phyloP scores from a whole-genome alignment of 2,888 invertebrate genomes.

The Drosophila diplacantha region DNA sequence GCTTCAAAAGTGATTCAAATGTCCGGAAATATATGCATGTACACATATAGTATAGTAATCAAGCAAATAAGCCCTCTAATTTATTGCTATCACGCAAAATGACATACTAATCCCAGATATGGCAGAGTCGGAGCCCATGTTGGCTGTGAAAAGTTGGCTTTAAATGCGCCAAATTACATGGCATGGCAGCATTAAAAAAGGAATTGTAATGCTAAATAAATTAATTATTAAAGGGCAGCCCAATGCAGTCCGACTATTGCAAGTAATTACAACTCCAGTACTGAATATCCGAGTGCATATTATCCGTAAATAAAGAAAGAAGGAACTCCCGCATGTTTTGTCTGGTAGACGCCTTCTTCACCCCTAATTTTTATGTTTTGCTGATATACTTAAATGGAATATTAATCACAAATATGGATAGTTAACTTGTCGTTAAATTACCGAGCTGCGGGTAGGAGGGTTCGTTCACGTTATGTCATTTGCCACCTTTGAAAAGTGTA shows the following conservation, averaged over 20 bases:
- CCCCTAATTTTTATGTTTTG: background rate
- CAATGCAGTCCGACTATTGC: background rate
- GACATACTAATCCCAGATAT: slow-evolving; percentile 4
- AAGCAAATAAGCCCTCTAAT: slow-evolving; percentile 9
- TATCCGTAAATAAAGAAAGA: background rate
- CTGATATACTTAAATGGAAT: slow-evolving; percentile 4
- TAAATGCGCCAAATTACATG: slow-evolving; percentile 1
- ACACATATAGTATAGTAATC: background rate
- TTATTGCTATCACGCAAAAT: slow-evolving; percentile 3
- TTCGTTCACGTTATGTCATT: slow-evolving; percentile 23
- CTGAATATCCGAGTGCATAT: background rate
- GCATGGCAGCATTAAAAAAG: background rate
- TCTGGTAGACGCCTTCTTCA: no score
- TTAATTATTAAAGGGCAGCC: background rate
- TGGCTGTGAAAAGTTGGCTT: background rate
- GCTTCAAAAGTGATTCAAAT: background rate
- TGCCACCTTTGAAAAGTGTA: slow-evolving; percentile 31
- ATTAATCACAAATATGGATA: slow-evolving; percentile 6
- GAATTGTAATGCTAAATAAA: background rate
- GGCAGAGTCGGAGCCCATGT: background rate
- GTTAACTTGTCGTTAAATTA: slow-evolving; percentile 9
- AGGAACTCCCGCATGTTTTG: background rate
- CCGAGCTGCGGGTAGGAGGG: background rate
- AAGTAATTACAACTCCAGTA: background rate
- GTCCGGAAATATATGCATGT: background rate